These are phyloP conservation scores for Julus scanicus DNA, from an alignment of 2,888 invertebrate species.

Conservation along the genomic window DNA sequence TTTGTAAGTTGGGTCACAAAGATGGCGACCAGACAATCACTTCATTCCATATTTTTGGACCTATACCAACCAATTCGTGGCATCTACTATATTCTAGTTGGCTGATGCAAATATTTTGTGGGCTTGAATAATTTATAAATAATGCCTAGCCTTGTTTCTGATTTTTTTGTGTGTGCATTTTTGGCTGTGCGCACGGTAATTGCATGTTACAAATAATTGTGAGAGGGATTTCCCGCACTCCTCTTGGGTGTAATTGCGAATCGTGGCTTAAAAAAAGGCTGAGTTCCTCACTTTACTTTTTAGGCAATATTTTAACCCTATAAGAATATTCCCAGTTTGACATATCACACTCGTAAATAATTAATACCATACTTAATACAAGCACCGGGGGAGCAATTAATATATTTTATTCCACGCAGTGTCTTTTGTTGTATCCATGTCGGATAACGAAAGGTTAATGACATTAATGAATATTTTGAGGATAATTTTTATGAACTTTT, in stretches of 20 bases:
- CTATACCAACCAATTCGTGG: background rate
- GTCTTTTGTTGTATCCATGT: background rate
- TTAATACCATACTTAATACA: slow-evolving; percentile 9
- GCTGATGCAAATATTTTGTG: background rate
- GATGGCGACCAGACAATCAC: too few species aligned
- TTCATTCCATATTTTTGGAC: background rate
- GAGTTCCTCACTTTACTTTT: background rate
- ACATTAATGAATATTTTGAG: slow-evolving; percentile 10
- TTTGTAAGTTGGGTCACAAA: too few species aligned
- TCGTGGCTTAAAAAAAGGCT: too few species aligned
- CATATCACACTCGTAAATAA: slow-evolving; percentile 7
- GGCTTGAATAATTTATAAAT: background rate
- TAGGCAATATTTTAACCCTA: background rate
- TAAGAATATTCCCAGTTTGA: slow-evolving; percentile 4
- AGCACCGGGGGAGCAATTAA: slow-evolving; percentile 15
- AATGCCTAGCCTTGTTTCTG: background rate
- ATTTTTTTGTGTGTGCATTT: background rate
- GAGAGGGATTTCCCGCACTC: background rate
- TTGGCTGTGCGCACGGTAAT: background rate
- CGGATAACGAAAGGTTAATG: background rate
- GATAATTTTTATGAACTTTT: background rate
- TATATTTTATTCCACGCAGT: background rate
- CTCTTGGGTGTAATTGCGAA: background rate
- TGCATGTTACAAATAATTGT: slow-evolving; percentile 1
- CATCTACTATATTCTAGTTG: background rate